Base-by-base conservation (phyloP, 2,113 vertebrate species). In the Aegypius monachus region DNA sequence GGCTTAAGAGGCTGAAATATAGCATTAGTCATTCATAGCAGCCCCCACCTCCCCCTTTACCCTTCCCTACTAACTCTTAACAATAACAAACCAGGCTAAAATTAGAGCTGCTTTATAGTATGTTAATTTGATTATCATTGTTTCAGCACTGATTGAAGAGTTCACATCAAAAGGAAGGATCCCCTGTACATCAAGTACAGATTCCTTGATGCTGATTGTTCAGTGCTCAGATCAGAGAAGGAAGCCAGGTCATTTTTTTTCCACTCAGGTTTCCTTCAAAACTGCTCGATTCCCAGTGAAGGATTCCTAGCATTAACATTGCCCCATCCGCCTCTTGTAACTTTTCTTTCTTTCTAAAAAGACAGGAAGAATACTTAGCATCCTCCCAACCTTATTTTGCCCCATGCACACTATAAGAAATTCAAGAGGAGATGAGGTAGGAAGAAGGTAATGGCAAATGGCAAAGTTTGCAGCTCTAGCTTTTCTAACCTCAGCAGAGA, bases 21-120 rank as follows among this genome's bases (percentile, higher is more conserved):
- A 97, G 91, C 78, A 95, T 97, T 96, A 97, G 96, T 97, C 97
- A 97, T 93, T 96, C 71, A 93, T 79, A 92, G 94, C 93, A 94
- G 77, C 90, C 96, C 87, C 96, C 90, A 38, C 92, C 96, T 79
- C 63, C 68, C 50, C 88, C 75, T 97, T 96, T 96, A 96, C 94
- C 94, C 93, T 95, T 96, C 71, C 94, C 81, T 66, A 68, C 10
- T 34, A 81, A 77, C 77, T 67, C 92, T 81, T 97, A 97, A 97
- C 26, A 98, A 98, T 96, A 98, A 97, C 98, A 98, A 98, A 97
- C 94, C 48, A 53, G 48, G 83, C 97, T 98, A 98, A 98, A 99
- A 98, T 99, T 98, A 99, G 97, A 94, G 90, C 68, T 93, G 75
- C 62, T 97, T 95, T 95, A 91, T 86, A 97, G 86, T 91, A 68